Evolutionary conservation across 2,113 vertebrate genomes (phyloP).

Genomic region (Maccullochella peelii): DNA sequence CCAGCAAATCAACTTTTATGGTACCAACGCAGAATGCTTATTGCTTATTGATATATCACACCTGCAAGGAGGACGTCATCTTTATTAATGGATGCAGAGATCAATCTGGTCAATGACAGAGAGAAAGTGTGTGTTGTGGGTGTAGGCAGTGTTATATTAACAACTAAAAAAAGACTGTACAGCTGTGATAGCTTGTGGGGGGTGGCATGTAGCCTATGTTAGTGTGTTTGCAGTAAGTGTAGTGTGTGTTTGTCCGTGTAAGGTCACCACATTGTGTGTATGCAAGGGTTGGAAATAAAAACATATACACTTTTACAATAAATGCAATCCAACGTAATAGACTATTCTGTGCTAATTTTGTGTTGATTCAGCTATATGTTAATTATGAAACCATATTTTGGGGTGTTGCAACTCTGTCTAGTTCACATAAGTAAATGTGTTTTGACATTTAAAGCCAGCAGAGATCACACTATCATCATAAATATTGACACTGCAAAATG

Average conservation of each 20-base stretch:
- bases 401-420: background rate
- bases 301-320: too few species aligned
- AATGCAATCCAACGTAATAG: too few species aligned
- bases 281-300: too few species aligned
- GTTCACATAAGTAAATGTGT: too few species aligned
- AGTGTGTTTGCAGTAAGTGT: background rate
- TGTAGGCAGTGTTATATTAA: background rate
- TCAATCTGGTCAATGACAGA: constrained; percentile 43
- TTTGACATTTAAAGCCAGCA: too few species aligned
- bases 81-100: constrained; percentile 58
- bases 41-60: constrained; percentile 62
- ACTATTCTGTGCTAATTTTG: too few species aligned
- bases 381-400: background rate
- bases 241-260: background rate
- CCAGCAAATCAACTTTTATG: constrained; percentile 60
- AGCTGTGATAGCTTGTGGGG: background rate
- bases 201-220: background rate
- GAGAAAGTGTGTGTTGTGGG: background rate
- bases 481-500: background rate
- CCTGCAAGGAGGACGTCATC: constrained; percentile 46
- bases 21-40: constrained; percentile 32
- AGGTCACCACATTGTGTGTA: background rate
- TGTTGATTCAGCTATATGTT: too few species aligned
- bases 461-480: too few species aligned
- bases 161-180: background rate